These are phyloP conservation scores for Geodia barretti DNA, from an alignment of 37 sponge, comb jelly and placozoan genomes.

Conservation along the genomic window DNA sequence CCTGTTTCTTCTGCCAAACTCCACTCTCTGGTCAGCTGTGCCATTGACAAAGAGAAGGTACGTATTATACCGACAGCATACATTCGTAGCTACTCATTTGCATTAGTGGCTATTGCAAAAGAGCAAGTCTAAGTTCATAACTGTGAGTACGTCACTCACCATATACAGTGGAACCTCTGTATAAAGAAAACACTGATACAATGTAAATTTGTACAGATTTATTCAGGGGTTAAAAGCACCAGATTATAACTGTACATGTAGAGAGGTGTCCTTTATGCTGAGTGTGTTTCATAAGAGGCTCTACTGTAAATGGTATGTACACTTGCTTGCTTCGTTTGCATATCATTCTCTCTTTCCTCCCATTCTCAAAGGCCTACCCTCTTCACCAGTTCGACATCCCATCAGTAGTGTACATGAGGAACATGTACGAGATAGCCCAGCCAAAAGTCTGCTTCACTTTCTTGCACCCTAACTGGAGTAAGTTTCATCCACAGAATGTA, in stretches of 20 bases:
- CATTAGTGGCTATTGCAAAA: no score
- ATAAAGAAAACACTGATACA: no score
- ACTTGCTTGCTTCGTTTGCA: no score
- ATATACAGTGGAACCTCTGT: no score
- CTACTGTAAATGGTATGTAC: background rate
- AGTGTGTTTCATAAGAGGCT: background rate
- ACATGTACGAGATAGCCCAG: slow-evolving; percentile 60
- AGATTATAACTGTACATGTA: background rate
- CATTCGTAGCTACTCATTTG: no score
- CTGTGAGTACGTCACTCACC: no score
- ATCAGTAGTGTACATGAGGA: slow-evolving; percentile 91
- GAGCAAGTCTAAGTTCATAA: no score
- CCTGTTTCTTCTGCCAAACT: slow-evolving; percentile 87
- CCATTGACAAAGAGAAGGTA: slow-evolving; percentile 68
- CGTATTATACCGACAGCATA: no score
- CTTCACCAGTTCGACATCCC: slow-evolving; percentile 83
- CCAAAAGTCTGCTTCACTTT: slow-evolving; percentile 90
- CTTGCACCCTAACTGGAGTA: slow-evolving; percentile 86
- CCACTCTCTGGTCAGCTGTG: slow-evolving; percentile 59
- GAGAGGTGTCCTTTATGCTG: background rate
- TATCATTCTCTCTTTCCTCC: background rate
- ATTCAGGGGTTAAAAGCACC: no score
- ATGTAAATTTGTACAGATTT: no score
- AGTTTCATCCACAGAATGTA: no score
- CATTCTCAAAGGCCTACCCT: slow-evolving; percentile 6